A percentile compares a stretch with the other conserved stretches of the same genome.
These are phyloP conservation scores for Pocillopora damicornis DNA, from an alignment of 64 coral and sea anemone genomes.

Conservation along the genomic window DNA sequence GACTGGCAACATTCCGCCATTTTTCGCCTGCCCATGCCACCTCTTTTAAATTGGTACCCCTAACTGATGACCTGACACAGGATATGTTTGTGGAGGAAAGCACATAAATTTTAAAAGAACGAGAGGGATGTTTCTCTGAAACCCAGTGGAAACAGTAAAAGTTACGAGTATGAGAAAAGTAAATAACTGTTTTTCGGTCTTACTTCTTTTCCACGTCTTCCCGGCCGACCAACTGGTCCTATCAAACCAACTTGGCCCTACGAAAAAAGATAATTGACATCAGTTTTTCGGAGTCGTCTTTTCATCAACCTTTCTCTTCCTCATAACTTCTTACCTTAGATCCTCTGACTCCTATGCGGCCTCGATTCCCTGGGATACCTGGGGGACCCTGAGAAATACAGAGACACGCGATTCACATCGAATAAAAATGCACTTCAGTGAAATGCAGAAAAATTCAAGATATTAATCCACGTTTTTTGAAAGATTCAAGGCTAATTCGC, in stretches of 20 bases:
- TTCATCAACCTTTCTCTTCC: background rate
- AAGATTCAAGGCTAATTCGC: too few relatives aligned
- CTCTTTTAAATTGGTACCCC: too few relatives aligned
- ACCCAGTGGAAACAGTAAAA: too few relatives aligned
- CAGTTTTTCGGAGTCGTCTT: background rate
- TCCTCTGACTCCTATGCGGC: constrained; percentile 2
- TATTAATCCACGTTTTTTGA: too few relatives aligned
- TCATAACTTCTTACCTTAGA: background rate
- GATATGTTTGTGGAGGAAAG: too few relatives aligned
- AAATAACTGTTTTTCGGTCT: background rate
- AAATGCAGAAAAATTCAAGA: background rate
- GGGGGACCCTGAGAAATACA: constrained; percentile 26
- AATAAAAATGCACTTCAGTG: background rate
- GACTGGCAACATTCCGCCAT: too few relatives aligned
- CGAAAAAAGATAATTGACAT: background rate
- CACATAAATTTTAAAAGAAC: too few relatives aligned
- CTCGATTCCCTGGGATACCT: constrained; percentile 38
- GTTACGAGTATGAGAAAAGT: too few relatives aligned
- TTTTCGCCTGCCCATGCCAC: too few relatives aligned
- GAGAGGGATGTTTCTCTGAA: too few relatives aligned
- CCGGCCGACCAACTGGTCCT: constrained; percentile 8
- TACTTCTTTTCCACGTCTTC: background rate
- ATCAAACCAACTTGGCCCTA: constrained; percentile 18
- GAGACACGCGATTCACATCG: background rate
- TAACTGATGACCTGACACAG: too few relatives aligned